A percentile compares a stretch with the other conserved stretches of the same genome.
phyloP scores from a whole-genome alignment of 92 coral and sea anemone genomes.

The Micromussa lordhowensis region DNA sequence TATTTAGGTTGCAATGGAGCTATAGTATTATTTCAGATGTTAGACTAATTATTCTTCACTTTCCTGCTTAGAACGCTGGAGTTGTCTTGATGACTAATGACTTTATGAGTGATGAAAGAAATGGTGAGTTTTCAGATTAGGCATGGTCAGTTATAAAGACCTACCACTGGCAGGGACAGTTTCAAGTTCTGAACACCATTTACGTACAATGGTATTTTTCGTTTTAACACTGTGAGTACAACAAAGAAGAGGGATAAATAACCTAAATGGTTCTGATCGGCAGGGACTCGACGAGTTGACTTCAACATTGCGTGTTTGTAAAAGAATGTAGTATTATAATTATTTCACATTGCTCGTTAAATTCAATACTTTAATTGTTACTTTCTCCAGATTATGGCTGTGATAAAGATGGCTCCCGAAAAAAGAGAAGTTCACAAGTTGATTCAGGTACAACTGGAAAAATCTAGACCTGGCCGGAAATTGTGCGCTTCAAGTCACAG shows the following conservation, averaged over 20 bases:
- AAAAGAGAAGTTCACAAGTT: background rate
- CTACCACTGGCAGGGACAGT: background rate
- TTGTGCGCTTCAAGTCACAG: too few species aligned
- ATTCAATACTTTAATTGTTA: background rate
- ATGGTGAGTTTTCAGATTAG: constrained; percentile 38
- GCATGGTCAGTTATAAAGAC: background rate
- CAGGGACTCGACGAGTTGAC: too few species aligned
- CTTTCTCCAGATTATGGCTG: constrained; percentile 8
- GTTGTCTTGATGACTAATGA: constrained; percentile 56
- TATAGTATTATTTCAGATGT: too few species aligned
- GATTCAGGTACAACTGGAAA: background rate
- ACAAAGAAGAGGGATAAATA: too few species aligned
- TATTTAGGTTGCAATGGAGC: too few species aligned
- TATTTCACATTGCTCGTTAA: background rate
- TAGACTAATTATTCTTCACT: too few species aligned
- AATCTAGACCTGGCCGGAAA: background rate
- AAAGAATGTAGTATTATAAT: background rate
- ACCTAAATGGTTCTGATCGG: too few species aligned
- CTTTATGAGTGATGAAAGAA: constrained; percentile 61
- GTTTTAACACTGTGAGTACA: too few species aligned
- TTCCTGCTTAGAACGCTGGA: constrained; percentile 66
- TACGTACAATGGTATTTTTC: too few species aligned
- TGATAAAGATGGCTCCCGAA: constrained; percentile 5
- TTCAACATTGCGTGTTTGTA: too few species aligned
- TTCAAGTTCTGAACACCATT: background rate